Conservation (phyloP, 1,140 invertebrate species). For the Ceratina australensis region DNA sequence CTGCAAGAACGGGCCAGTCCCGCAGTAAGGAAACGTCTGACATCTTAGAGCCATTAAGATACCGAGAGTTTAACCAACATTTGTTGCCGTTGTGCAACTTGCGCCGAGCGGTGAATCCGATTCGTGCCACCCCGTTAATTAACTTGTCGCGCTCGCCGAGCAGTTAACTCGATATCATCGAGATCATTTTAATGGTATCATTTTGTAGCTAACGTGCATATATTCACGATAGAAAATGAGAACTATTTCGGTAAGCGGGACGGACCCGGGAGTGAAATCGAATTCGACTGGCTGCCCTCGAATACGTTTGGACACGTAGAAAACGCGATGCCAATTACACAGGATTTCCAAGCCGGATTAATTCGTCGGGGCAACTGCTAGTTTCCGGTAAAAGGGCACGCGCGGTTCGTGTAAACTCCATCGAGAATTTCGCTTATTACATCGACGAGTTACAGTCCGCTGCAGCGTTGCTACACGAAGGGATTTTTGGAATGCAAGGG, state of each 20-base stretch:
- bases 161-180: neutral
- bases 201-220: neutral
- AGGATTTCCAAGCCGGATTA: neutral
- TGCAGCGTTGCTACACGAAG: neutral
- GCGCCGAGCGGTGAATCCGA: conserved; percentile 51
- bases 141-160: conserved; percentile 40
- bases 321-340: conserved; percentile 6
- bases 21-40: conserved; percentile 47
- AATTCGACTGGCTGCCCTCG: neutral
- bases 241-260: neutral
- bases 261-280: neutral
- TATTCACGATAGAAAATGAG: too few species aligned
- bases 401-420: neutral
- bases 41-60: conserved; percentile 62
- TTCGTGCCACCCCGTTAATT: conserved; percentile 57
- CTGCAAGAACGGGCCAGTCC: conserved; percentile 19
- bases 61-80: conserved; percentile 61
- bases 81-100: conserved; percentile 45
- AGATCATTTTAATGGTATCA: neutral
- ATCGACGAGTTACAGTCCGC: neutral
- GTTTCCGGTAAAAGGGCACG: neutral
- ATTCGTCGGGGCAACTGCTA: neutral
- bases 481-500: too few species aligned
- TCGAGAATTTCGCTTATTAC: neutral
- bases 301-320: neutral